Percentiles rank a stretch among this genome's conserved stretches.
phyloP scores from a whole-genome alignment of 1,140 invertebrate species.

The Pteromalus puparum region DNA sequence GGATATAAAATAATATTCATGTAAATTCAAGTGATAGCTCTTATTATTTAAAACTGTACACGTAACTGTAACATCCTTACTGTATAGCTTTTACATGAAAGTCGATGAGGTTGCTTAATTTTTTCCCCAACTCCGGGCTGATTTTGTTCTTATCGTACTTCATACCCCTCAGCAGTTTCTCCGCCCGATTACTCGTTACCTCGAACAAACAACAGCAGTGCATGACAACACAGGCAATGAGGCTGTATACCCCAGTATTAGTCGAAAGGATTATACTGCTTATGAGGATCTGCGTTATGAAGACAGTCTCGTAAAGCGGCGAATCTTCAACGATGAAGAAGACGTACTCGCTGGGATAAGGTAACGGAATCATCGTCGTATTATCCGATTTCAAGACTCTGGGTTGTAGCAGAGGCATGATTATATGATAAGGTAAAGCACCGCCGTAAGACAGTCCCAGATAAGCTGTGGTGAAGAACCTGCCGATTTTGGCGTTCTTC shows the following conservation, averaged over 20 bases:
- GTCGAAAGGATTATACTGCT: slow-evolving; percentile 68
- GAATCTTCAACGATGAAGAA: slow-evolving; percentile 67
- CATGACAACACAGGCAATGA: slow-evolving; percentile 65
- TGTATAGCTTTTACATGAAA: slow-evolving; percentile 63
- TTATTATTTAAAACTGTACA: too few relatives aligned
- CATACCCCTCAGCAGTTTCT: background rate
- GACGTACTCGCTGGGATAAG: slow-evolving; percentile 67
- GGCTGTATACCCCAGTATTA: slow-evolving; percentile 68
- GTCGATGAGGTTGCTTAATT: slow-evolving; percentile 56
- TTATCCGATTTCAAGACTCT: slow-evolving; percentile 60
- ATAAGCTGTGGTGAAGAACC: slow-evolving; percentile 65
- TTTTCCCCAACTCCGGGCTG: background rate
- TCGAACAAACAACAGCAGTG: slow-evolving; percentile 67
- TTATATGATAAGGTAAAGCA: slow-evolving; percentile 69
- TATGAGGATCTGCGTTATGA: slow-evolving; percentile 67
- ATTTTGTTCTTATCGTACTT: background rate
- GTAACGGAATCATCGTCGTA: slow-evolving; percentile 67
- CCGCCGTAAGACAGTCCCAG: slow-evolving; percentile 67
- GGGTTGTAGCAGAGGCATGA: slow-evolving; percentile 65
- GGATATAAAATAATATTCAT: too few relatives aligned
- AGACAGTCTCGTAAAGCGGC: slow-evolving; percentile 66
- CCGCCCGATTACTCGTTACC: slow-evolving; percentile 53
- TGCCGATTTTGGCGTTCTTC: slow-evolving; percentile 65
- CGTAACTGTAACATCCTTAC: too few relatives aligned
- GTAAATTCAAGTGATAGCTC: too few relatives aligned